Base-by-base conservation (phyloP, 2,888 invertebrate genomes). In the Torymus aiolomorphi region DNA sequence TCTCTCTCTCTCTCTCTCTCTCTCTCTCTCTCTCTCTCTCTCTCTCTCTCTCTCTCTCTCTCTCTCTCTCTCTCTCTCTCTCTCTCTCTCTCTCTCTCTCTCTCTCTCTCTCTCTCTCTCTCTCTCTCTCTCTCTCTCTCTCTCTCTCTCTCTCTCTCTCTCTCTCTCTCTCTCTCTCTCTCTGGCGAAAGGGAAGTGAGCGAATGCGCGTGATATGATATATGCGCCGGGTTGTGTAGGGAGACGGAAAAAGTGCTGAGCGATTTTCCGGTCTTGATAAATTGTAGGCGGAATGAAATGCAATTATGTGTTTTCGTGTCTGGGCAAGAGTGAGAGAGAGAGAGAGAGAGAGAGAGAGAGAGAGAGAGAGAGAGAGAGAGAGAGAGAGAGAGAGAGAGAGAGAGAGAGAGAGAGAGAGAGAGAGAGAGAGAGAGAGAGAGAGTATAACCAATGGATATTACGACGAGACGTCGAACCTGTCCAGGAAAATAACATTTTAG, bases 401-500 rank as follows among this genome's bases (percentile, higher is more conserved):
- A 24, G 24, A 16, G n/a, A 49, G 42, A 49, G 31, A 49, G 42
- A 49, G 31, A 49, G 42, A 49, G 31, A 49, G 42, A 49, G 31
- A 49, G 42, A 49, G 31, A 49, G 42, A 49, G 31, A 49, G 42
- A 49, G 31, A 24, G 24, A 16, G n/a, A 59, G 8, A 11, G 10
- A 11, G 56, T 54, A 69, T 62, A 67, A 63, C 66, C 20, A 63
- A 73, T 31, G 59, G 57, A 79, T 70, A 71, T 79, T 71, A 75
- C 65, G 71, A 8, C n/a, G 70, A 71, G 54, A 75, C 76, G 70
- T 83, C 82, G 84, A 85, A 84, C 84, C 84, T 83, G 77, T 83
- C 83, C 80, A 67, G 66, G 52, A 73, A 84, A 84, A 83, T 83
- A 85, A 86, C 86, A 85, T 86, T 83, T 84, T 74, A 82, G 84